Conservation (phyloP, 2,888 invertebrate genomes). For the Drymonia ruficornis region DNA sequence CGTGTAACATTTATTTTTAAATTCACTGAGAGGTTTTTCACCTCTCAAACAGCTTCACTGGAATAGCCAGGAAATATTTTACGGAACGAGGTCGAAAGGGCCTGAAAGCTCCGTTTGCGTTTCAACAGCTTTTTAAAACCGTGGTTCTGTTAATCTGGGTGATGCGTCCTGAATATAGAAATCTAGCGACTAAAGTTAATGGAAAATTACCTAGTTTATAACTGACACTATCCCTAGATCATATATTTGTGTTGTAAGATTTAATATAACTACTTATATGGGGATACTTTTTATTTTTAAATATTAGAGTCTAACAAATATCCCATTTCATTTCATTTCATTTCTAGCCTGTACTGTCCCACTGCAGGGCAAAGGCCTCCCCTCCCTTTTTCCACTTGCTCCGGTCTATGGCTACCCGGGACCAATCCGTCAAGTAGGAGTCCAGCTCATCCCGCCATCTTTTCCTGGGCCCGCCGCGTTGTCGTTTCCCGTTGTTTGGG, state of each 20-base stretch:
- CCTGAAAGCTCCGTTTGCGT: slow-evolving; percentile 23
- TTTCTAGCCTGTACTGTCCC: no score
- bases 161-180: slow-evolving; percentile 21
- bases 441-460: no score
- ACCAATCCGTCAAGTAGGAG: no score
- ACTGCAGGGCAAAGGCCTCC: no score
- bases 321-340: no score
- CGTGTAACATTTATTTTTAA: slow-evolving; percentile 28
- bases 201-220: background rate
- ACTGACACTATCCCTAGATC: background rate
- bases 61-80: slow-evolving; percentile 29
- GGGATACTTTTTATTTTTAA: no score
- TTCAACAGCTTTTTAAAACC: slow-evolving; percentile 35
- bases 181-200: slow-evolving; percentile 6
- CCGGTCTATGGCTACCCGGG: no score
- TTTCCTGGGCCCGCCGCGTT: no score
- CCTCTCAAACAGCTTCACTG: slow-evolving; percentile 24
- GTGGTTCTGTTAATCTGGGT: slow-evolving; percentile 26
- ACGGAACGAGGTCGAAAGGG: slow-evolving; percentile 36
- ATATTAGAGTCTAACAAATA: no score
- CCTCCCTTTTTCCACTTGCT: no score
- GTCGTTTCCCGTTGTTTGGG: no score
- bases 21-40: slow-evolving; percentile 21
- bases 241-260: background rate
- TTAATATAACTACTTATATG: no score